A percentile compares a stretch with the other conserved stretches of the same genome.
Evolutionary conservation across 2,888 invertebrate species (phyloP).

Genomic region (Anodontia alba): DNA sequence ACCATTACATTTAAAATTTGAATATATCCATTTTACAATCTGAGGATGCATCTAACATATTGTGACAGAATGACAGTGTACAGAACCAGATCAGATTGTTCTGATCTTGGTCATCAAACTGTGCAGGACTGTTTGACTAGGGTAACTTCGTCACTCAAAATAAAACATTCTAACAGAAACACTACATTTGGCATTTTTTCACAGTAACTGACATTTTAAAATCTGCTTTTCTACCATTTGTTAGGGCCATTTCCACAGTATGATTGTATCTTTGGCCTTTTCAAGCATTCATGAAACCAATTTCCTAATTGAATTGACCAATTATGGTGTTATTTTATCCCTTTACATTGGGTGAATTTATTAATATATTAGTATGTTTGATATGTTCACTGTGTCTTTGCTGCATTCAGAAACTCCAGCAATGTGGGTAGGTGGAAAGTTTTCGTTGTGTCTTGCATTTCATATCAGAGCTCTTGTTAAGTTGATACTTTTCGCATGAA

Average conservation of each 20-base stretch:
- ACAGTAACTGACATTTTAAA: not conserved
- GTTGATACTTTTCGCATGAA: no score
- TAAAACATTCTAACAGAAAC: not conserved
- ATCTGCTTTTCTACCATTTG: not conserved
- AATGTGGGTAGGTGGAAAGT: slow-evolving; percentile 1
- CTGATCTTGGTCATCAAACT: no score
- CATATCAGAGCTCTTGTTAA: no score
- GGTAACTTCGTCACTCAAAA: no score
- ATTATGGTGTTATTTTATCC: slow-evolving; percentile 1
- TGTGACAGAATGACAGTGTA: no score
- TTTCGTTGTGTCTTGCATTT: no score
- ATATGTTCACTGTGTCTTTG: no score
- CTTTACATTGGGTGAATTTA: not conserved
- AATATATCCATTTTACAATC: no score
- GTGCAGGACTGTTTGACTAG: no score
- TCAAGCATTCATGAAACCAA: slow-evolving; percentile 1
- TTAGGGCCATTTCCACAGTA: not conserved
- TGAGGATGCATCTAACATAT: no score
- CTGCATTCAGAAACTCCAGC: not conserved
- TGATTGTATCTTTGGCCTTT: slow-evolving; percentile 10
- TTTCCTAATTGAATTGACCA: slow-evolving; percentile 16
- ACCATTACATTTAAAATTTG: no score
- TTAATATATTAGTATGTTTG: not conserved
- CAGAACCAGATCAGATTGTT: no score
- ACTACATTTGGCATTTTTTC: not conserved